A percentile compares a stretch with the other conserved stretches of the same genome.
Evolutionary conservation across 2,888 invertebrate genomes (phyloP).

Genomic region (Thereva nobilitata): DNA sequence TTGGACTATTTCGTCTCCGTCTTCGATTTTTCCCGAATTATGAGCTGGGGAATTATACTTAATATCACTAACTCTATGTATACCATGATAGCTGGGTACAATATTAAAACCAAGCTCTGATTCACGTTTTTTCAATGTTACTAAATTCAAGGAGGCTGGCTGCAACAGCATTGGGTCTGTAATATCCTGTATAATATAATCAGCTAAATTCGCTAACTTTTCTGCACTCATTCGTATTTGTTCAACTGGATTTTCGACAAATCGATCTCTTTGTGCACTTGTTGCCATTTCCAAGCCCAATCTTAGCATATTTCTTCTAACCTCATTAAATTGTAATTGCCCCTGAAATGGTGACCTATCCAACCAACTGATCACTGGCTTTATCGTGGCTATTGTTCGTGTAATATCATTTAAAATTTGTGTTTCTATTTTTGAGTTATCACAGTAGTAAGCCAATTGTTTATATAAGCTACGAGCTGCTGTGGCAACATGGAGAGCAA

Average conservation of each 20-base stretch:
- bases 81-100: conserved; percentile 79
- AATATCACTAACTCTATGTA: conserved; percentile 82
- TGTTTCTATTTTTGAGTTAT: conserved; percentile 70
- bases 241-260: conserved; percentile 83
- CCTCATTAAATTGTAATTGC: conserved; percentile 67
- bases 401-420: conserved; percentile 85
- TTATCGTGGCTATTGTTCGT: conserved; percentile 79
- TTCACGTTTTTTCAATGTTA: conserved; percentile 82
- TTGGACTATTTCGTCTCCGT: conserved; percentile 95
- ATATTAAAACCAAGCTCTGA: conserved; percentile 90
- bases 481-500: conserved; percentile 83
- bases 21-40: conserved; percentile 87
- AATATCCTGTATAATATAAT: conserved; percentile 84
- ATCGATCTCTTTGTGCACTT: conserved; percentile 86
- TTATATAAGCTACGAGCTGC: conserved; percentile 78
- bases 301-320: conserved; percentile 73
- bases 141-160: conserved; percentile 87
- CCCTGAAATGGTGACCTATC: conserved; percentile 65
- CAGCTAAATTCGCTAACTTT: conserved; percentile 76
- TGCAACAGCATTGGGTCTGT: conserved; percentile 89
- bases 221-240: conserved; percentile 71
- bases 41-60: conserved; percentile 92
- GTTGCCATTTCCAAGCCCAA: conserved; percentile 86
- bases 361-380: conserved; percentile 88
- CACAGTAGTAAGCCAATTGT: conserved; percentile 65